phyloP scores from a whole-genome alignment of 2,888 invertebrate genomes.

The Eremobia ochroleuca region DNA sequence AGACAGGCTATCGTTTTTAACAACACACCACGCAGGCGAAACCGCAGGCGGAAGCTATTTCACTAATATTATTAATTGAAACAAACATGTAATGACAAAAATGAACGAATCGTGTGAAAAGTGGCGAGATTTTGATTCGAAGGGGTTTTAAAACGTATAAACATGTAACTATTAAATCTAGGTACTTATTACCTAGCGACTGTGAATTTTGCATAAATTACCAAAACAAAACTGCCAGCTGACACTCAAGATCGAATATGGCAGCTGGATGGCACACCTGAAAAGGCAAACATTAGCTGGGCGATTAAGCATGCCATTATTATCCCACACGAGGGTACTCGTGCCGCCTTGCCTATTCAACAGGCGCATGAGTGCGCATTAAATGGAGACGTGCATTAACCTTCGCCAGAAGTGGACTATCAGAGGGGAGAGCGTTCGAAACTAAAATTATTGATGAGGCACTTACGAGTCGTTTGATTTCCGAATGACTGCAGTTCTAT shows the following conservation, averaged over 20 bases:
- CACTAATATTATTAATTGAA: not conserved
- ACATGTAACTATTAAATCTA: not conserved
- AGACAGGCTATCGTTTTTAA: too few species aligned
- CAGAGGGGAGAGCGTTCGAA: conserved; percentile 8
- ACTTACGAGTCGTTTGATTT: conserved; percentile 1
- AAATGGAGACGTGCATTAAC: conserved; percentile 35
- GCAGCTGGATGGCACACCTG: conserved; percentile 28
- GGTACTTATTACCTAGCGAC: too few species aligned
- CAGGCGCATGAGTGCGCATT: conserved; percentile 39
- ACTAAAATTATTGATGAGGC: conserved; percentile 22
- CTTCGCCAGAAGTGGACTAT: conserved; percentile 10
- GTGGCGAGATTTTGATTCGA: not conserved
- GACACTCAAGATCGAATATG: conserved; percentile 33
- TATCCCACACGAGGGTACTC: conserved; percentile 36
- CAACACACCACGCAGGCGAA: too few species aligned
- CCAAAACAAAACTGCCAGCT: not conserved
- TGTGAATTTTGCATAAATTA: conserved; percentile 2
- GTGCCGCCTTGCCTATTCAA: conserved; percentile 50
- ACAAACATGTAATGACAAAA: not conserved
- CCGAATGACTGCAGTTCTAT: not conserved
- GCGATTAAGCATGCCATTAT: conserved; percentile 56
- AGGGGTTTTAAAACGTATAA: not conserved
- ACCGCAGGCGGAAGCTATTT: too few species aligned
- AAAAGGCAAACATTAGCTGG: conserved; percentile 43
- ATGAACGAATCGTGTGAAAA: not conserved